A percentile compares a stretch with the other conserved stretches of the same genome.
Conservation (phyloP, 2,888 invertebrate genomes). For the Notodonta dromedarius region DNA sequence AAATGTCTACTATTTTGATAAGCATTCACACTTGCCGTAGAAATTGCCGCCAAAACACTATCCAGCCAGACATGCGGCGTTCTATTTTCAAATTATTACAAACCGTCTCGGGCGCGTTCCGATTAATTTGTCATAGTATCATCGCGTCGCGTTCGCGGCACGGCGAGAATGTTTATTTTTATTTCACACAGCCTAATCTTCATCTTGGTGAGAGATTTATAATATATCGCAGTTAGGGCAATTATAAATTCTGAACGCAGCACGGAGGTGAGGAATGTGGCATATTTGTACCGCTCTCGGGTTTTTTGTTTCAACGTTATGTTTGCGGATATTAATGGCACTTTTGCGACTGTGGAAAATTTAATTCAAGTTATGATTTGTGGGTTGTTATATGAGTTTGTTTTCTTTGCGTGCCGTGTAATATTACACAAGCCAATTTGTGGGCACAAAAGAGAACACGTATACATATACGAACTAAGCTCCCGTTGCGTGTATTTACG, state of each 20-base stretch:
- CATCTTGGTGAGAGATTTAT: constrained; percentile 65
- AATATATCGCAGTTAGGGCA: constrained; percentile 49
- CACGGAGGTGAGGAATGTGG: constrained; percentile 51
- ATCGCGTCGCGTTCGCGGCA: constrained; percentile 45
- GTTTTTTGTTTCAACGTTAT: constrained; percentile 18
- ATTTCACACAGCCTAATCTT: constrained; percentile 58
- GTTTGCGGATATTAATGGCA: constrained; percentile 2
- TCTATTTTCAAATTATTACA: constrained; percentile 67
- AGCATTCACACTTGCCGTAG: constrained; percentile 13
- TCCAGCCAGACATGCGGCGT: constrained; percentile 46
- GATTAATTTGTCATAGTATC: constrained; percentile 74
- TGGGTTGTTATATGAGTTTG: not conserved
- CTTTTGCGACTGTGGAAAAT: constrained; percentile 5
- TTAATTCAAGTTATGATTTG: constrained; percentile 7
- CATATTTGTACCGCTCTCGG: constrained; percentile 36
- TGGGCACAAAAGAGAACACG: too few species aligned
- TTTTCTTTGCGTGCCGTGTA: not conserved
- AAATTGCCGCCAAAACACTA: constrained; percentile 26
- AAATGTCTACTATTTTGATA: too few species aligned
- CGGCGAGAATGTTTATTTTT: constrained; percentile 57
- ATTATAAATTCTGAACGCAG: constrained; percentile 57
- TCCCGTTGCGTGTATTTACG: too few species aligned
- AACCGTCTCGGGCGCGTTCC: constrained; percentile 53
- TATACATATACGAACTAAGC: too few species aligned
- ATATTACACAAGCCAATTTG: not conserved